Conservation (phyloP, 2,888 invertebrate genomes). For the Tridacna crocea region DNA sequence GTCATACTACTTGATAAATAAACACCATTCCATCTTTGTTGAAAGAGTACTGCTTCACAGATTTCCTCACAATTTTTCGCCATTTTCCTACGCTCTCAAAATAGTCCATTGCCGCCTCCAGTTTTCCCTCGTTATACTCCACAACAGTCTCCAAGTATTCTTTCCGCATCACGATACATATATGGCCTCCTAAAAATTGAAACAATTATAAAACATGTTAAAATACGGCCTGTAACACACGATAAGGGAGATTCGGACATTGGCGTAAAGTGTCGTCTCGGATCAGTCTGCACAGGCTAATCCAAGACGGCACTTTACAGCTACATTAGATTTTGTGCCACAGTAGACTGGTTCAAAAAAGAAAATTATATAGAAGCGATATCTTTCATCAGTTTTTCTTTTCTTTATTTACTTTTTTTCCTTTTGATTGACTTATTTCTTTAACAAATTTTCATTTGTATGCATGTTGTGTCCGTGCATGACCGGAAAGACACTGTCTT, state of each 20-base stretch:
- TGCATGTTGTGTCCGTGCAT: too few relatives aligned
- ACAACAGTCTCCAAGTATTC: slow-evolving; percentile 6
- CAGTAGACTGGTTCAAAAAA: too few relatives aligned
- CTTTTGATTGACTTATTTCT: too few relatives aligned
- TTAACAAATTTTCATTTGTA: too few relatives aligned
- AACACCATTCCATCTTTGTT: slow-evolving; percentile 10
- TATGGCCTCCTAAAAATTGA: not conserved
- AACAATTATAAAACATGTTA: not conserved
- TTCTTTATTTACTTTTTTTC: not conserved
- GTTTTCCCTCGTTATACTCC: slow-evolving; percentile 15
- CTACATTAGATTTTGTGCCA: too few relatives aligned
- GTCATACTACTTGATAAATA: slow-evolving; percentile 9
- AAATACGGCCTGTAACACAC: not conserved
- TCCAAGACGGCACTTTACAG: too few relatives aligned
- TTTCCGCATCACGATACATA: slow-evolving; percentile 9
- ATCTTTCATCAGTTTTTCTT: not conserved
- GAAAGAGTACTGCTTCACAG: slow-evolving; percentile 9
- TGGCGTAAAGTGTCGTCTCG: too few relatives aligned
- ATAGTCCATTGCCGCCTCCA: not conserved
- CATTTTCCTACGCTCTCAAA: not conserved
- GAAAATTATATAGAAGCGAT: too few relatives aligned
- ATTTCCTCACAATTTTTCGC: not conserved
- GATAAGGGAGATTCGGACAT: not conserved
- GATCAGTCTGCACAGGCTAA: too few relatives aligned
- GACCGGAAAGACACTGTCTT: too few relatives aligned